These are phyloP conservation scores for Lutraria rhynchaena DNA, from an alignment of 1,140 invertebrate genomes.

Conservation along the genomic window DNA sequence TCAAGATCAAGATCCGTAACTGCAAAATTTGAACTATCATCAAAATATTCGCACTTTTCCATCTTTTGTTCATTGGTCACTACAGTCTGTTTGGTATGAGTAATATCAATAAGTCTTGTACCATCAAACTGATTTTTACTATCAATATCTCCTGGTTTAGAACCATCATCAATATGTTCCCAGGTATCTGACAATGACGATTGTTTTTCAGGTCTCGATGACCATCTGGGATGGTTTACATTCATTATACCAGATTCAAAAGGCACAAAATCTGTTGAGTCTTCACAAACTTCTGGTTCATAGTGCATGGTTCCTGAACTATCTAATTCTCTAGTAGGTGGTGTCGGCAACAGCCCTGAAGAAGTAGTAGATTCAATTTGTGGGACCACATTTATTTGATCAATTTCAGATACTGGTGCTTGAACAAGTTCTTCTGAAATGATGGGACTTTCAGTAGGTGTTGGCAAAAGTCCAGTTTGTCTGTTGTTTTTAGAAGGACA, in stretches of 20 bases:
- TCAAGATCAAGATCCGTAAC: too few species aligned
- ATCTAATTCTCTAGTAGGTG: neutral
- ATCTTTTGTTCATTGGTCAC: too few species aligned
- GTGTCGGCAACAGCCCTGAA: neutral
- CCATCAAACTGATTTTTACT: too few species aligned
- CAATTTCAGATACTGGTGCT: neutral
- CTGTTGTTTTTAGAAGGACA: too few species aligned
- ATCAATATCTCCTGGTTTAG: too few species aligned
- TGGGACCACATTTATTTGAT: neutral
- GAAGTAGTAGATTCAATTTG: neutral
- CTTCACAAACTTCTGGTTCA: neutral
- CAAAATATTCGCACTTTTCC: too few species aligned
- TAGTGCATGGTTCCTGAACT: neutral
- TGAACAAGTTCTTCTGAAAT: neutral
- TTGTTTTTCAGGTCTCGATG: neutral
- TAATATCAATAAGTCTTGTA: too few species aligned
- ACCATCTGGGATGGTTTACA: too few species aligned
- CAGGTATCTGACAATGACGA: neutral
- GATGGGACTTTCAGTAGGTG: neutral
- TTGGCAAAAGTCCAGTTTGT: conserved; percentile 7
- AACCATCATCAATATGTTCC: too few species aligned
- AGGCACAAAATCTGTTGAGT: neutral
- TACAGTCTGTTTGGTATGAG: too few species aligned
- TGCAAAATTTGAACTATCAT: too few species aligned
- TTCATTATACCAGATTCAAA: too few species aligned